Evolutionary conservation across 2,888 invertebrate genomes (phyloP), one percentile per base, ranked within the genome.

Genomic region (Brachypterus glaber): DNA sequence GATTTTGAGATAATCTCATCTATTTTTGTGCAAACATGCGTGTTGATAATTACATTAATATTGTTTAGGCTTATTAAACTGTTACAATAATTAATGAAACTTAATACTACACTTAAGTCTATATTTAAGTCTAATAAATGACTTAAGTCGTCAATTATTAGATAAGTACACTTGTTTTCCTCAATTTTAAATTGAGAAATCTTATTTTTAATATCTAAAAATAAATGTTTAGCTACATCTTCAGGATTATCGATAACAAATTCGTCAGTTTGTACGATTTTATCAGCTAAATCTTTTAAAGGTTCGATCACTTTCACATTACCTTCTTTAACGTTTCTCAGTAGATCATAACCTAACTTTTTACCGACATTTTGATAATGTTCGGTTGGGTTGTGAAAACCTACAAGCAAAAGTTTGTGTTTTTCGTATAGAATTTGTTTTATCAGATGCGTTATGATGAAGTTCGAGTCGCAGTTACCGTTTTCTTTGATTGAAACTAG

Each of bases 331-430:
- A 67, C 58, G 40, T 71, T 63, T 34, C 69, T 62, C 21, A 72
- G 69, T 18, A 84, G 63, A 58, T 82, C 82, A 54, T 79, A 82
- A 33, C 82, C 83, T 54, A 85, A 69, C 52, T 81, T 78, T 54
- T 80, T 74, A 9, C 82, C 81, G 21, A 84, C 73, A 63, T 77
- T 79, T 41, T 82, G 77, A 54, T 82, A 86, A 57, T 86, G 85
- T 36, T 73, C 71, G 32, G 80, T 67, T 2, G 79, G 75, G 53
- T 84, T 80, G 57, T 85, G 85, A 42, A 80, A 68, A 33, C 77
- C 73, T 33, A 84, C 66, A 32, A 85, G 63, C 49, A 82, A 68
- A 4, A 79, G 63, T 35, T 71, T 72, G 39, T 70, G 65, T 42
- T 75, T 73, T 43, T 73, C 73, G 49, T 81, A 72, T 1, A 74